Base-by-base conservation (phyloP, 2,113 vertebrate species). In the Motacilla tschutschensis region DNA sequence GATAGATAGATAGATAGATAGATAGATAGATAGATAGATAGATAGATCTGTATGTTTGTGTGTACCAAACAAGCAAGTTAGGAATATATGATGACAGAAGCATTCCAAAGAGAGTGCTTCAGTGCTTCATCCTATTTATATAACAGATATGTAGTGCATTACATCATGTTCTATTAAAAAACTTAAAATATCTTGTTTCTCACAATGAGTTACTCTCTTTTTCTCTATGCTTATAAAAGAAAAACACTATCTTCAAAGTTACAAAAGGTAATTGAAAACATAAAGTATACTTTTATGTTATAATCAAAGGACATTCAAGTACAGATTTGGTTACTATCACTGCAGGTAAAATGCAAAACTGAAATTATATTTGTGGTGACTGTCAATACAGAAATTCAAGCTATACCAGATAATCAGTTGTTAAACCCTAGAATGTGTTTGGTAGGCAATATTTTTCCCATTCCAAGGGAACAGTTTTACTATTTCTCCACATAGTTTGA, bases 61-160 rank as follows among this genome's bases (percentile, higher is more conserved):
- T 18, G 4, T 35, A 24, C 5, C 6, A 58, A 69, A 35, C 6
- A 6, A 28, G 4, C 11, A 44, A 73, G 14, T 5, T 47, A 25
- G 9, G 18, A n/a, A 36, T 40, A 35, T 0, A 0, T 1, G 1
- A 53, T 11, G 28, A 69, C 5, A 75, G 9, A 72, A 60, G 5
- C 4, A n/a, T 51, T 89, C 6, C 17, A 70, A 47, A 60, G 22
- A 60, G 5, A 54, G 4, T 60, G 4, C 6, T 53, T 29, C 16
- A 58, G 5, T 70, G 4, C 3, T 66, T 22, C 17, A 21, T 36
- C 25, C 5, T 64, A 43, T 60, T 47, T 83, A 46, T 50, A 9
- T 35, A 24, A 40, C 12, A 50, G 17, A 5, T 48, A 47, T 1
- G 8, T 25, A 35, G 8, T 38, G 2, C n/a, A 41, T 19, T 72